Base-by-base conservation (phyloP, 2,797 vertebrate species). In the Ctenochaetus hawaiiensis region DNA sequence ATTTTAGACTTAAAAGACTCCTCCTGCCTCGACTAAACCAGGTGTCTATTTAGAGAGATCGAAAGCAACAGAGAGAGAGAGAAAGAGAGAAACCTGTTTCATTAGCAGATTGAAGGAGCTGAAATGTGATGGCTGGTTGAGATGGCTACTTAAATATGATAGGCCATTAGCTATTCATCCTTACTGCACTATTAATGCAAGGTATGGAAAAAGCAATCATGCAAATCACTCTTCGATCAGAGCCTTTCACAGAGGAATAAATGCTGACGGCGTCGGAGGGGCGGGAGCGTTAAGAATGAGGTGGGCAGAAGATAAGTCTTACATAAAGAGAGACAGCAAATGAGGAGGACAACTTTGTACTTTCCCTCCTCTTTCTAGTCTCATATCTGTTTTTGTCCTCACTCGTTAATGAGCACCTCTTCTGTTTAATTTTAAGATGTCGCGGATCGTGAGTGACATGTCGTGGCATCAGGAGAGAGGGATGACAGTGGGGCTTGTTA, bases 161-260 rank as follows among this genome's bases (percentile, higher is more conserved):
- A 90, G 90, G 78, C 86, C 84, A 92, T 93, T 91, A 93, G 88
- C 89, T 84, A 88, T 91, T 93, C 91, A 89, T 89, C 80, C 84
- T 78, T 37, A 39, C 83, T 88, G 82, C 87, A 77, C 87, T 86
- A 85, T 92, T 91, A 91, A 92, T 90, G 90, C 90, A 88, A 89
- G 87, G 87, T 89, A 92, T 90, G 87, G 90, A 92, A 92, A 92
- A 93, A 76, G 91, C 92, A 93, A 91, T 93, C 91, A 92, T 93
- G 92, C 90, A 94, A 91, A 93, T 92, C 87, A 88, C 78, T 81
- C 88, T 91, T 91, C 88, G 87, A 93, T 93, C 91, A 93, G 57
- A 88, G 74, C 69, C 68, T 87, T 92, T 92, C 91, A 92, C 84
- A 74, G 81, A 84, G 88, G 78, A 91, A 87, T 91, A 92, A 91